phyloP scores from a whole-genome alignment of 2,113 vertebrate species.

The Ahaetulla prasina region DNA sequence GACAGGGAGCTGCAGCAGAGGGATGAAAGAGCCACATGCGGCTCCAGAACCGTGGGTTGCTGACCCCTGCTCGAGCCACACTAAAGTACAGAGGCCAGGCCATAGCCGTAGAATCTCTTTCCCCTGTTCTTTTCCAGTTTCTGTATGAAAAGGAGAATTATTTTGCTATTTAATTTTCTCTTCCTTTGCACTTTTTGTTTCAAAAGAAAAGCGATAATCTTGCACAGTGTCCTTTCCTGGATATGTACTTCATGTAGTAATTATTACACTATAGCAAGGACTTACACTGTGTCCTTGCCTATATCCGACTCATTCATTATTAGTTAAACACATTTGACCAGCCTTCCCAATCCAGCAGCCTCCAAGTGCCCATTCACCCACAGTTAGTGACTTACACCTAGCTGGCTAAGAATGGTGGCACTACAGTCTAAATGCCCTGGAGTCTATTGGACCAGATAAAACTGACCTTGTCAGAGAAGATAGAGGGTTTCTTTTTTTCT shows the following conservation, averaged over 20 bases:
- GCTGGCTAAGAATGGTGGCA: neutral
- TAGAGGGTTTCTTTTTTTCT: neutral
- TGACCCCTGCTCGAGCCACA: too few species aligned
- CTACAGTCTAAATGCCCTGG: neutral
- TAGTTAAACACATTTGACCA: neutral
- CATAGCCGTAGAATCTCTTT: neutral
- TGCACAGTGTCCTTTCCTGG: neutral
- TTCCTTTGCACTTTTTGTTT: neutral
- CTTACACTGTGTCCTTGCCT: too few species aligned
- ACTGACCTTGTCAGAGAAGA: neutral
- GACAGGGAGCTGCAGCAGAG: too few species aligned
- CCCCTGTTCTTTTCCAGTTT: neutral
- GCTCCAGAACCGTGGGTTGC: too few species aligned
- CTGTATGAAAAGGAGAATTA: neutral
- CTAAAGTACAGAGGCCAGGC: neutral
- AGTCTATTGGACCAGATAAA: neutral
- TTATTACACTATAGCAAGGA: neutral
- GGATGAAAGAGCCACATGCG: too few species aligned
- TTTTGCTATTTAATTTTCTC: neutral
- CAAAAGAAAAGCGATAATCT: neutral
- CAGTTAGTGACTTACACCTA: neutral
- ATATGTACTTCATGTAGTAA: neutral
- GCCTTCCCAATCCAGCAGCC: neutral
- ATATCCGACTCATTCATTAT: neutral
- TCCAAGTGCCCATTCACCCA: neutral